These are phyloP conservation scores for Salarias fasciatus DNA, from an alignment of 2,797 vertebrate genomes.

Conservation along the genomic window DNA sequence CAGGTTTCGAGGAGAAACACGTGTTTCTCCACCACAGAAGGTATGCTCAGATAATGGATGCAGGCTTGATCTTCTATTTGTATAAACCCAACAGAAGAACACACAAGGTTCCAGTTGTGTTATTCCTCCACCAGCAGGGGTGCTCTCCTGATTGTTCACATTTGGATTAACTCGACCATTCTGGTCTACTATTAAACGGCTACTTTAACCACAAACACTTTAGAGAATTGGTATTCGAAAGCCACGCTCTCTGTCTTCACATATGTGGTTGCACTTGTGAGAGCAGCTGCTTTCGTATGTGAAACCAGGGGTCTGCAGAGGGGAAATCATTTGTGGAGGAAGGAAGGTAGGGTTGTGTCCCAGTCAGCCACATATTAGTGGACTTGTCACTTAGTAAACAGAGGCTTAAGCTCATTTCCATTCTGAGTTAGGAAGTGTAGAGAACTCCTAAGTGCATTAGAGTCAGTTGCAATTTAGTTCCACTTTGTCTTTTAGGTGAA, in stretches of 20 bases:
- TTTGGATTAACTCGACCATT: background rate
- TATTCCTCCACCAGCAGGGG: background rate
- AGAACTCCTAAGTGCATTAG: slow-evolving; percentile 71
- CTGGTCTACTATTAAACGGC: background rate
- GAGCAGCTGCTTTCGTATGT: slow-evolving; percentile 21
- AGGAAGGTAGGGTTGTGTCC: slow-evolving; percentile 36
- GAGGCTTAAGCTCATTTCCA: slow-evolving; percentile 69
- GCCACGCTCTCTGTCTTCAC: background rate
- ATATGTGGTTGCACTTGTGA: slow-evolving; percentile 11
- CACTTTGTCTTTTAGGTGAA: slow-evolving; percentile 52
- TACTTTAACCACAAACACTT: background rate
- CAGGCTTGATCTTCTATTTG: background rate
- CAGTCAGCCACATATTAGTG: slow-evolving; percentile 59
- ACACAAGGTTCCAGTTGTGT: background rate
- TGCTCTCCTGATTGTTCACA: background rate
- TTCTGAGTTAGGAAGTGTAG: slow-evolving; percentile 65
- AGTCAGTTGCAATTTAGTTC: slow-evolving; percentile 69
- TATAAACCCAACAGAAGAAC: background rate
- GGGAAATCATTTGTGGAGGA: slow-evolving; percentile 29
- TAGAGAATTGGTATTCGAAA: slow-evolving; percentile 5
- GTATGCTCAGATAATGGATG: too few species aligned
- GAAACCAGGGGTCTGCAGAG: slow-evolving; percentile 44
- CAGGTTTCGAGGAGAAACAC: too few species aligned
- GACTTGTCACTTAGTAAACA: slow-evolving; percentile 69
- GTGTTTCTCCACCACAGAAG: too few species aligned